These are phyloP conservation scores for Ormyrus rosae DNA, from an alignment of 2,888 invertebrate genomes.

Conservation along the genomic window DNA sequence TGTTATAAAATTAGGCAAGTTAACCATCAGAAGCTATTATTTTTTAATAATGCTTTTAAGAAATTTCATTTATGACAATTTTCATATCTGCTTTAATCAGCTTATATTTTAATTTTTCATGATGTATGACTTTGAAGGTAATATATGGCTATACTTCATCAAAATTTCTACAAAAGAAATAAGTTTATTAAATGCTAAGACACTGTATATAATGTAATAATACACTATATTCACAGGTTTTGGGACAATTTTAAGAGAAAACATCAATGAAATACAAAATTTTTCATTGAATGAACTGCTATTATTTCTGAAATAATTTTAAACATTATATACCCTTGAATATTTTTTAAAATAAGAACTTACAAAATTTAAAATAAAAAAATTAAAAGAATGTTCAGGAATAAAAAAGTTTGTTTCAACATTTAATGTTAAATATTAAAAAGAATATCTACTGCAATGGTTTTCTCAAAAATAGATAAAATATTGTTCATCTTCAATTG, in stretches of 20 bases:
- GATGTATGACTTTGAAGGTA: slow-evolving; percentile 27
- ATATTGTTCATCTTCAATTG: no score
- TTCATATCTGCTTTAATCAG: slow-evolving; percentile 11
- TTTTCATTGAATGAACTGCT: neutral
- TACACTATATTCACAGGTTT: slow-evolving; percentile 16
- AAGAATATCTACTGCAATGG: no score
- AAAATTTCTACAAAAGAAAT: slow-evolving; percentile 25
- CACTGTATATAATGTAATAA: slow-evolving; percentile 5
- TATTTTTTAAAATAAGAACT: neutral
- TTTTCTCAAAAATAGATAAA: no score
- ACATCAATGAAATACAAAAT: slow-evolving; percentile 15
- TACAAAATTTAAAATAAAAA: neutral
- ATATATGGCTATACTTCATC: slow-evolving; percentile 13
- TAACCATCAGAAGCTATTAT: slow-evolving; percentile 17
- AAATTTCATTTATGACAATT: slow-evolving; percentile 30
- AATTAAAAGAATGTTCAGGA: neutral
- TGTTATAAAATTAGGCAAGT: slow-evolving; percentile 50
- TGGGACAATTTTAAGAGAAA: slow-evolving; percentile 18
- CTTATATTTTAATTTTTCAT: slow-evolving; percentile 19
- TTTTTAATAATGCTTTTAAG: slow-evolving; percentile 14
- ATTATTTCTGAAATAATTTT: slow-evolving; percentile 25
- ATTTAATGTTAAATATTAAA: neutral
- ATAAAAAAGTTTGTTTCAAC: neutral
- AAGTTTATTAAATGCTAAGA: slow-evolving; percentile 19
- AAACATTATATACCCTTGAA: no score